A percentile compares a stretch with the other conserved stretches of the same genome.
phyloP scores from a whole-genome alignment of 2,113 vertebrate species.

The Zeus faber region DNA sequence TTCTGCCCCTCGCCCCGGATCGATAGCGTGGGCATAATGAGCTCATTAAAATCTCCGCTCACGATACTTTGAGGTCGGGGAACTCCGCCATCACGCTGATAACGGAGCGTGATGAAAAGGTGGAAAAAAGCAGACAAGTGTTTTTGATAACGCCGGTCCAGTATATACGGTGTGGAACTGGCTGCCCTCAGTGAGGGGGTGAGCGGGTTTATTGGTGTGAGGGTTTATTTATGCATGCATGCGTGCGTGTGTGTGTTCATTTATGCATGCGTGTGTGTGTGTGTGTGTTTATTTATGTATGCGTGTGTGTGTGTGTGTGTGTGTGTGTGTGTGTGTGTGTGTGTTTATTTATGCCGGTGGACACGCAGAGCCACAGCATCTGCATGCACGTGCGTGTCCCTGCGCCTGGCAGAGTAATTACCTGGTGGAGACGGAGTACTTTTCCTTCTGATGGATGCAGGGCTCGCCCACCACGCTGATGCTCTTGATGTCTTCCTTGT shows the following conservation, averaged over 20 bases:
- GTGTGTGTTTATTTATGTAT: slow-evolving; percentile 1
- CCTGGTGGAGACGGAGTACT: slow-evolving; percentile 93
- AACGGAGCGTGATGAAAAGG: too few species aligned
- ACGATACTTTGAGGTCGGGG: too few species aligned
- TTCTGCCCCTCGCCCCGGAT: too few species aligned
- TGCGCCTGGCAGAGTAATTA: slow-evolving; percentile 46
- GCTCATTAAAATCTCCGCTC: too few species aligned
- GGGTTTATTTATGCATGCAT: slow-evolving; percentile 10
- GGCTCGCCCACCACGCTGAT: slow-evolving; percentile 79
- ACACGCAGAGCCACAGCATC: neutral
- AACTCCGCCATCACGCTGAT: too few species aligned
- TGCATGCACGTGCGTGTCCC: neutral
- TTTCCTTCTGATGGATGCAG: slow-evolving; percentile 79
- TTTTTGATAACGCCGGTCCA: too few species aligned
- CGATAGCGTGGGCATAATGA: too few species aligned
- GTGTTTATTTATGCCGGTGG: neutral
- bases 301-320: slow-evolving; percentile 1
- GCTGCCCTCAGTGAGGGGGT: neutral
- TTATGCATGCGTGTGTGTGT: slow-evolving; percentile 7
- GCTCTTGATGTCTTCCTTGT: slow-evolving; percentile 78
- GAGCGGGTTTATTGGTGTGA: slow-evolving; percentile 19
- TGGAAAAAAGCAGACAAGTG: too few species aligned
- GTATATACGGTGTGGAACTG: too few species aligned
- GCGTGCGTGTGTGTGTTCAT: neutral
- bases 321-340: slow-evolving; percentile 16